Base-by-base conservation (phyloP, 1,140 invertebrate genomes). In the Mylabris phalerata region DNA sequence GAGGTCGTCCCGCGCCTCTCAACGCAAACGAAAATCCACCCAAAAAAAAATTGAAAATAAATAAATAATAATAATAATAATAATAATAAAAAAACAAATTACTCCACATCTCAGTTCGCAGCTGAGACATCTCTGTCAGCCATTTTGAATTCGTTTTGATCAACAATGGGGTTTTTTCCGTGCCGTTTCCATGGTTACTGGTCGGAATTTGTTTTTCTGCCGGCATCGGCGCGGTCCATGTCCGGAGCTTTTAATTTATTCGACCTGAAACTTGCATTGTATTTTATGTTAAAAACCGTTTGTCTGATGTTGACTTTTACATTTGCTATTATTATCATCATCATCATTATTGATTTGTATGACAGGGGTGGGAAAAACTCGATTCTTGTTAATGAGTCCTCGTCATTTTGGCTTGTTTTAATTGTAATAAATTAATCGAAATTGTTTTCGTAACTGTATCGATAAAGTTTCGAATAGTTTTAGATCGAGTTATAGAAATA, bases 81-180 rank as follows among this genome's bases (percentile, higher is more conserved):
- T 32, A 32, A 32, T 5, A 5, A 32, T 1, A 32, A 32, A 66
- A 63, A 61, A 62, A 60, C 63, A 66, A 66, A 66, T 66, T 64
- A 64, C 64, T 62, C 62, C 62, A 64, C 57, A 64, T 64, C 64
- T 63, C 55, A 59, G 59, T 64, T 62, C 62, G 60, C 59, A 60
- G 56, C 62, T 61, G 60, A 52, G 51, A 32, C 49, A 58, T 64
- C 55, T 47, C 48, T 49, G 58, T 42, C 60, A 59, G 66, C 67
- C 67, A 69, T 69, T 67, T 69, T 69, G 67, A 66, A 69, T 69
- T 67, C 57, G 64, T 66, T 65, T 32, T 63, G 57, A 59, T 48
- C 67, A 63, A 68, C 67, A 68, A 68, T 68, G 64, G 66, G 55
- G 57, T 66, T 68, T 68, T 68, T 68, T 57, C 54, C 45, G 47